These are phyloP conservation scores for Camponotus fellah DNA, from an alignment of 2,888 invertebrate genomes.

Conservation along the genomic window DNA sequence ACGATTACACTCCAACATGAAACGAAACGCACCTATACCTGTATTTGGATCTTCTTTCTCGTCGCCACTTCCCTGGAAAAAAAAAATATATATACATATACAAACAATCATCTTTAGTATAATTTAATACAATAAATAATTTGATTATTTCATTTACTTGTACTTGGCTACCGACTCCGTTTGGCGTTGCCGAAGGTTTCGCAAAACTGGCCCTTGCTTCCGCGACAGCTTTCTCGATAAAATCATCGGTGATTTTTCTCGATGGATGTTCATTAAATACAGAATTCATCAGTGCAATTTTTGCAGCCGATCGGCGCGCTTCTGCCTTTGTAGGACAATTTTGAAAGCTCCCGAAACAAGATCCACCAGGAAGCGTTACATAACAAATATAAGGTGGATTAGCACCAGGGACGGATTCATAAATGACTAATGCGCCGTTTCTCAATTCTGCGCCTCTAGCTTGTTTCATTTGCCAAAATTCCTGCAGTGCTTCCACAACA, in stretches of 20 bases:
- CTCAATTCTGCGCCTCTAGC: conserved; percentile 94
- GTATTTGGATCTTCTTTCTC: conserved; percentile 89
- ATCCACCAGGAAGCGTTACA: conserved; percentile 97
- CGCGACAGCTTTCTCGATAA: conserved; percentile 96
- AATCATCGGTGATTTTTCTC: conserved; percentile 96
- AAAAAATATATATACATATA: conserved; percentile 5
- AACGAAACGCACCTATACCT: conserved; percentile 91
- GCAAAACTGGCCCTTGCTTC: conserved; percentile 93
- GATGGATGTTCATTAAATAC: conserved; percentile 98
- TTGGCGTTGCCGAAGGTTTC: conserved; percentile 81
- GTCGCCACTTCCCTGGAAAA: conserved; percentile 87
- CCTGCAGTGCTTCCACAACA: conserved; percentile 97
- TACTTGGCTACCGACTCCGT: conserved; percentile 77
- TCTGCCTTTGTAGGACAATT: conserved; percentile 98
- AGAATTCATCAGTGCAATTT: conserved; percentile 98
- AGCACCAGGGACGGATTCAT: conserved; percentile 97
- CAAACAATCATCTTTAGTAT: background rate
- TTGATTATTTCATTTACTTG: conserved; percentile 66
- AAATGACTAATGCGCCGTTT: conserved; percentile 96
- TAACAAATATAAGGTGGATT: conserved; percentile 98
- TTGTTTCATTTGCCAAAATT: conserved; percentile 99
- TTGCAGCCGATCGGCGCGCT: conserved; percentile 96
- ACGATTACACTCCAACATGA: conserved; percentile 89
- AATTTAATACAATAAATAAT: background rate
- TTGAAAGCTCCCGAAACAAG: conserved; percentile 98